Base-by-base conservation (phyloP, 2,888 invertebrate species). In the Apeira syringaria region DNA sequence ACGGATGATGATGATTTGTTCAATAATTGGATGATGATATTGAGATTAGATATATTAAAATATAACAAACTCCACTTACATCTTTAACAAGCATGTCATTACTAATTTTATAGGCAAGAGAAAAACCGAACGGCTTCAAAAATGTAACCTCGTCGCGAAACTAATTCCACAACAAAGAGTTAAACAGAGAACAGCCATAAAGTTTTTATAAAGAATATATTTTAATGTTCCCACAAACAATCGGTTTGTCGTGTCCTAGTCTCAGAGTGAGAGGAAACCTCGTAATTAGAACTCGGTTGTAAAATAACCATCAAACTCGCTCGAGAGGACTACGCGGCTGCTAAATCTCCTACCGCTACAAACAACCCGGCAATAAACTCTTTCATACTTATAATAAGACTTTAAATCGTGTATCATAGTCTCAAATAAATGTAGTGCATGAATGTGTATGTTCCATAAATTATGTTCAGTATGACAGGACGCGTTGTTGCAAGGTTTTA, bases 231-330 rank as follows among this genome's bases (percentile, higher is more conserved):
- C 66, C 64, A 73, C 75, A 70, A 78, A 80, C 81, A 82, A 77
- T 80, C 71, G 67, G 63, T 62, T 61, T 68, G 72, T 72, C 77
- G 59, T 71, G 67, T 68, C 61, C 81, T 84, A 83, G 77, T 76
- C 37, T 32, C 22, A n/a, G 43, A 68, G 63, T 67, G 70, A 78
- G 74, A 82, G 80, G 81, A 84, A 82, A 83, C 80, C 74, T 75
- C 72, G 73, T 82, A 85, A 88, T 89, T 88, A 85, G 80, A 79
- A 78, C 76, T 70, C 65, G 75, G 81, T 70, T 69, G 78, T 89
- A 88, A 88, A 89, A 88, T 74, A 83, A 77, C 85, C 85, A 86
- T 89, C 82, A 88, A 87, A 81, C 72, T 72, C 68, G 75, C 73
- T 76, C 71, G 62, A 70, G 77, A 81, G 71, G 75, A 77, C 68